Base-by-base conservation (phyloP, 2,113 vertebrate species). In the Xiphophorus maculatus region DNA sequence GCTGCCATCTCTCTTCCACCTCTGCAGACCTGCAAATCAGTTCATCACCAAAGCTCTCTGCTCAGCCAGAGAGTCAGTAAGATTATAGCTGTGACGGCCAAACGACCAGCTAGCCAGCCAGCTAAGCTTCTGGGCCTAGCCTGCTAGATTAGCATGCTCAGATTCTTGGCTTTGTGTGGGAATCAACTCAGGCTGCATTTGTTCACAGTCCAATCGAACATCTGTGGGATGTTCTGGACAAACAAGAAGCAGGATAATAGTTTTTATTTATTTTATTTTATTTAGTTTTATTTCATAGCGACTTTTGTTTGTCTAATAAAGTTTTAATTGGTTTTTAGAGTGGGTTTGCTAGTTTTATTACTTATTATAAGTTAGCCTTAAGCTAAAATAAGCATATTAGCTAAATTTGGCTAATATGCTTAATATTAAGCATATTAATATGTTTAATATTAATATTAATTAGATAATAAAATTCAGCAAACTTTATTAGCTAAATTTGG, bases 1-100 rank as follows among this genome's bases (percentile, higher is more conserved):
- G 74, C 83, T 82, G 83, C 30, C 71, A 69, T 73, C 68, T 35
- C 68, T 35, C 66, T 32, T 87, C 74, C 63, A 79, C 75, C 33
- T n/a, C 51, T 63, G 48, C 74, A 69, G 40, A 64, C 44, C 54
- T 28, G 54, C 81, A 71, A 69, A 87, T 80, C 84, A 79, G 68
- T 65, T 82, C 77, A 40, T 48, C 84, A 61, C 70, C 73, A 48
- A 48, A 66, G 69, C 79, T 66, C 29, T 63, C 48, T 37, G 71
- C 71, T 63, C 76, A 76, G 82, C 75, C 85, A 80, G 58, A 66
- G 25, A 71, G 42, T 64, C 63, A n/a, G 28, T 17, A 58, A 15
- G 78, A 83, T 86, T 73, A 70, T 62, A 69, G 70, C 35, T 69
- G 22, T 69, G 35, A 79, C 77, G 44, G 80, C 82, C 88, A 88